These are phyloP conservation scores for Garra rufa DNA, from an alignment of 2,113 vertebrate species.

Conservation along the genomic window DNA sequence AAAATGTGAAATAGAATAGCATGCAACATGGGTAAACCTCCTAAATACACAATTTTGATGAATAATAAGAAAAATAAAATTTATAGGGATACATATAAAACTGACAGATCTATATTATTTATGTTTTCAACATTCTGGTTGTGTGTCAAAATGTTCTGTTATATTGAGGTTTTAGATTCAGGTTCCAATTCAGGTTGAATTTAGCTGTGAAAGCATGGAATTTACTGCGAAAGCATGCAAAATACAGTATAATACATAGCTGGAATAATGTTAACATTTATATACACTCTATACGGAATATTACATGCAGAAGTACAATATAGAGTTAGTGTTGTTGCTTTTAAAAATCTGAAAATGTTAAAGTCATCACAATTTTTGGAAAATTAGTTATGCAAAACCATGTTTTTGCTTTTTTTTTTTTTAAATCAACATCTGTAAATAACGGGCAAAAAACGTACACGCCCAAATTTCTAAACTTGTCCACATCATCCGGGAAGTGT, in stretches of 20 bases:
- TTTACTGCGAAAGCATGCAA: background rate
- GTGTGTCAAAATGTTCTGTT: background rate
- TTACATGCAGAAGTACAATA: background rate
- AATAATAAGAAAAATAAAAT: background rate
- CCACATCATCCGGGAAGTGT: constrained; percentile 56
- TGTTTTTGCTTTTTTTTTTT: background rate
- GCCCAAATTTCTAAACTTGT: constrained; percentile 13
- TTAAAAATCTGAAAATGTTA: background rate
- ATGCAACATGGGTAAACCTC: background rate
- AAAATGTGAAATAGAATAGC: background rate
- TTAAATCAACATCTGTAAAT: constrained; percentile 35
- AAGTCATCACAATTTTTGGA: background rate
- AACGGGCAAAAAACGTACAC: background rate
- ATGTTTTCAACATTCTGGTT: background rate
- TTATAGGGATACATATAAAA: background rate
- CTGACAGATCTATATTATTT: background rate
- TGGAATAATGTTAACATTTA: background rate
- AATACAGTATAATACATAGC: background rate
- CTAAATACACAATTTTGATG: background rate
- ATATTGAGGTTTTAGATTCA: background rate
- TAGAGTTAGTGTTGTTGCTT: background rate
- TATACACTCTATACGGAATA: background rate
- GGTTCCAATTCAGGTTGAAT: background rate
- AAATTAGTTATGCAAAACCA: background rate
- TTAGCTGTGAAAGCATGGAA: background rate